These are phyloP conservation scores for Sternotherus odoratus DNA, from an alignment of 2,797 vertebrate species.

Conservation along the genomic window DNA sequence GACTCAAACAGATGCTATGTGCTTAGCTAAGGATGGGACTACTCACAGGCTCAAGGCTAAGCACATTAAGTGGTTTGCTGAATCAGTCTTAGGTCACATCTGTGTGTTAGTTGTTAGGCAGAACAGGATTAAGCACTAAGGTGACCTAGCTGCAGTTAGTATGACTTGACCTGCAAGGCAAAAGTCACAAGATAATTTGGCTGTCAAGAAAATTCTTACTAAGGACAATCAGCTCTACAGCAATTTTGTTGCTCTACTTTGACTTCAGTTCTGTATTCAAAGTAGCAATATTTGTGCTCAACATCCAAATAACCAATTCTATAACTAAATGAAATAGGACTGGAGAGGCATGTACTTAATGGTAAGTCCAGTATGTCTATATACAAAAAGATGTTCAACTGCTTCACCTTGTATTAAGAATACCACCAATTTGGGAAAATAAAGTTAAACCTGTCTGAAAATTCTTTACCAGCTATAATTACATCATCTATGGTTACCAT, in stretches of 20 bases:
- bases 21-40: background rate
- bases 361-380: background rate
- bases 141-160: background rate
- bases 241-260: background rate
- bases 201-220: background rate
- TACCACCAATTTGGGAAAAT: background rate
- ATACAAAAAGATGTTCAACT: background rate
- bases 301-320: background rate
- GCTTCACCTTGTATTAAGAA: background rate
- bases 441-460: background rate
- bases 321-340: background rate
- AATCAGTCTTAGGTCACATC: fast-evolving
- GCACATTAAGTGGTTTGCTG: background rate
- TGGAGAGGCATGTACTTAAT: background rate
- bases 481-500: background rate
- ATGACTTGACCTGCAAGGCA: background rate
- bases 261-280: background rate
- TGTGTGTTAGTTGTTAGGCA: background rate
- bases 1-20: background rate
- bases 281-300: background rate
- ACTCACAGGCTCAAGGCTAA: background rate
- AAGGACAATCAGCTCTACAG: background rate
- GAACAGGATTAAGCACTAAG: background rate
- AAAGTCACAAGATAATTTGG: fast-evolving
- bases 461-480: background rate